Evolutionary conservation across 2,797 vertebrate genomes (phyloP).

Genomic region (Geotrypetes seraphini): DNA sequence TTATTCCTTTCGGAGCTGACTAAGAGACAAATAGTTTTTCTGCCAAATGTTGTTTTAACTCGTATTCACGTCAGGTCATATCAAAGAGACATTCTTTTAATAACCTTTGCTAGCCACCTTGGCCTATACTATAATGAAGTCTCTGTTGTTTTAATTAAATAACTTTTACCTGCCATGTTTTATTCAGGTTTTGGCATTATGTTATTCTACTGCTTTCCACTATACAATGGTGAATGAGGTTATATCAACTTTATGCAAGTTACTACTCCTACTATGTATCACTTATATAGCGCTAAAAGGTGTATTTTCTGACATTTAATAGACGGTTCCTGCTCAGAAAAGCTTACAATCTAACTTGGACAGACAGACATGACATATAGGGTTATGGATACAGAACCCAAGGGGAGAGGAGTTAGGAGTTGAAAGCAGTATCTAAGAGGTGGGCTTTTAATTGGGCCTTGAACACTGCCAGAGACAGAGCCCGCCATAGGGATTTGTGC

Average conservation of each 20-base stretch:
- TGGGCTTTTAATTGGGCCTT: too few relatives aligned
- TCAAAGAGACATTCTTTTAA: conserved; percentile 3
- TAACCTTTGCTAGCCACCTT: not conserved
- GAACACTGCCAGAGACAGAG: too few relatives aligned
- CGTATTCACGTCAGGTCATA: conserved; percentile 31
- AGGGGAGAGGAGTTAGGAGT: too few relatives aligned
- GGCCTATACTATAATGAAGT: conserved; percentile 4
- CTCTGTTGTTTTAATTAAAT: conserved; percentile 8
- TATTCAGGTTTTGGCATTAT: not conserved
- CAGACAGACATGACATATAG: too few relatives aligned
- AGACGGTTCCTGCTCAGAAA: too few relatives aligned
- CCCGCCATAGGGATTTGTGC: too few relatives aligned
- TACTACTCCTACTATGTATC: too few relatives aligned
- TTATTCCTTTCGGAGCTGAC: conserved; percentile 34
- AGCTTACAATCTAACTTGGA: too few relatives aligned
- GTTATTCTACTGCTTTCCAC: conserved; percentile 11
- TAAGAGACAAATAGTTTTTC: conserved; percentile 12
- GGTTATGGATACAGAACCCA: too few relatives aligned
- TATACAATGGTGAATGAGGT: conserved; percentile 1
- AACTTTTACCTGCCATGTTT: conserved; percentile 11
- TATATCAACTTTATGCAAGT: not conserved
- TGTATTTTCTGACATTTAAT: too few relatives aligned
- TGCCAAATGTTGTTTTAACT: conserved; percentile 14
- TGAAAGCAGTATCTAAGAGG: too few relatives aligned
- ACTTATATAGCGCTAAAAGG: too few relatives aligned